Base-by-base conservation (phyloP, 2,888 invertebrate genomes). In the Electrophaes corylata region DNA sequence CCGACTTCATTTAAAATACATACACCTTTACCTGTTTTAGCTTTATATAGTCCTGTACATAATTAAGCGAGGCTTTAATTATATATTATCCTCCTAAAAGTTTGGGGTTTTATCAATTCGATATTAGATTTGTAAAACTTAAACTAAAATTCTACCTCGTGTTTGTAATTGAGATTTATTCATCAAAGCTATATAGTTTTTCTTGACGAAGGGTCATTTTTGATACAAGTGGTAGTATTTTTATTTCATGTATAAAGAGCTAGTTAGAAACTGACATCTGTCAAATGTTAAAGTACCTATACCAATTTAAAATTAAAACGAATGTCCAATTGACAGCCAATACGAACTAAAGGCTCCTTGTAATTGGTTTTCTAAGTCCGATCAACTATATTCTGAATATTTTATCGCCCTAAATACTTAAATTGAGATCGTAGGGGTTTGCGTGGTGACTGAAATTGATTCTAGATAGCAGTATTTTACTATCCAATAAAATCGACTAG, bases 1-100 rank as follows among this genome's bases (percentile, higher is more conserved):
- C 84, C 84, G 77, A 75, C 84, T 84, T 88, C 91, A 90, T 91
- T 79, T 84, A 90, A 86, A 84, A 90, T 89, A 88, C 85, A 89
- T 85, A 76, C 73, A 73, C 66, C 67, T 64, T 73, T 71, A 75
- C 69, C 78, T 76, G 73, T 69, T 77, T 78, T 67, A 76, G 77
- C 78, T 81, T 83, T 62, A 64, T 67, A 65, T 65, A 64, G 60
- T 39, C 60, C 49, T 48, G 26, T 64, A 60, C 60, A 68, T 68
- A 60, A 63, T 62, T 64, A 56, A 67, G 48, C 41, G 49, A 53
- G 45, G 43, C 57, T 61, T 56, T 62, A 62, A 60, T 64, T 64
- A 58, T 64, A 56, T 56, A 56, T n/a, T n/a, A 43, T 39, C 35
- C 41, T 29, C 31, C 49, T 50, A 46, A 57, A 57, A 57, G 55